Conservation (phyloP, 2,888 invertebrate species). For the Lithosia quadra region DNA sequence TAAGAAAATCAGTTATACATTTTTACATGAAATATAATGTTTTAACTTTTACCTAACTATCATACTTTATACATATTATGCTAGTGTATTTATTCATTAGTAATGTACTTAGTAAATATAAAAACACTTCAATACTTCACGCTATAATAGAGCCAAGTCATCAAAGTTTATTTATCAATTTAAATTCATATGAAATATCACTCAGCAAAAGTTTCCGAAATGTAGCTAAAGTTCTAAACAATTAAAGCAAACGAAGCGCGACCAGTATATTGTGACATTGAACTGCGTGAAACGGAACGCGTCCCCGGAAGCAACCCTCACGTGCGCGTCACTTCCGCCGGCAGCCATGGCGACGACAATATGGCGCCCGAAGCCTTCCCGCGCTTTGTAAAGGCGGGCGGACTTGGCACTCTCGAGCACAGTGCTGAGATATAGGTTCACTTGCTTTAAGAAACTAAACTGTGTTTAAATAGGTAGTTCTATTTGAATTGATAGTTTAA, state of each 20-base stretch:
- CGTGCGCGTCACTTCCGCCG: slow-evolving; percentile 83
- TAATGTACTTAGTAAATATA: too few species aligned
- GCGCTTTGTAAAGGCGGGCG: slow-evolving; percentile 67
- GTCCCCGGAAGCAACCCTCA: slow-evolving; percentile 81
- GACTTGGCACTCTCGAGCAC: slow-evolving; percentile 47
- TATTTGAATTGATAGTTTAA: background rate
- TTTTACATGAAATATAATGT: background rate
- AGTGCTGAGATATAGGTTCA: slow-evolving; percentile 54
- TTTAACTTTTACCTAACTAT: background rate
- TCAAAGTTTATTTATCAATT: background rate
- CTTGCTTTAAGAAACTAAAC: slow-evolving; percentile 26
- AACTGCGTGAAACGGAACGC: slow-evolving; percentile 83
- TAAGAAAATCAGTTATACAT: too few species aligned
- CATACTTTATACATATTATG: background rate
- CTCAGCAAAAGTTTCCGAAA: slow-evolving; percentile 23
- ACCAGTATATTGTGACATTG: slow-evolving; percentile 78
- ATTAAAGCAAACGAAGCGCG: slow-evolving; percentile 60
- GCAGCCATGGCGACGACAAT: slow-evolving; percentile 81
- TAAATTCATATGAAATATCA: slow-evolving; percentile 14
- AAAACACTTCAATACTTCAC: background rate
- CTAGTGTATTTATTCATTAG: too few species aligned
- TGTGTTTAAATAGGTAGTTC: too few species aligned
- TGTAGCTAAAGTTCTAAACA: slow-evolving; percentile 48
- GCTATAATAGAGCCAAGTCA: background rate
- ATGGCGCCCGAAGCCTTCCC: slow-evolving; percentile 77